phyloP scores from a whole-genome alignment of 2,888 invertebrate genomes.

The Drepanosiphum platanoidis region DNA sequence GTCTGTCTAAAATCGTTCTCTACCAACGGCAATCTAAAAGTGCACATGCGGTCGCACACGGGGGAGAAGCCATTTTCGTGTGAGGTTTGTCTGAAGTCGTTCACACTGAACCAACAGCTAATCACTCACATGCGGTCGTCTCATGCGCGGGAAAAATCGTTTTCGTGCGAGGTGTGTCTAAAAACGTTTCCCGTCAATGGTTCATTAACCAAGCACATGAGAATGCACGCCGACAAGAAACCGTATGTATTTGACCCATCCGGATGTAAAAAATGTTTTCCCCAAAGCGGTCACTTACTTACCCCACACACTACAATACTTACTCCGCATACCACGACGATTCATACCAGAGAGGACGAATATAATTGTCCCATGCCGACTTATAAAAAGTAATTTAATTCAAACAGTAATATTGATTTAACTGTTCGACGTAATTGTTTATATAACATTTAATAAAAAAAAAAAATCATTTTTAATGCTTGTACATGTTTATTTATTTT shows the following conservation, averaged over 20 bases:
- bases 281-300: conserved; percentile 30
- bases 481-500: conserved; percentile 31
- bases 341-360: neutral
- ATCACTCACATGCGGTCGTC: conserved; percentile 32
- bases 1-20: conserved; percentile 30
- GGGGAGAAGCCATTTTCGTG: conserved; percentile 31
- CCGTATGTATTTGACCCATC: conserved; percentile 16
- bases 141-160: conserved; percentile 5
- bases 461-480: conserved; percentile 23
- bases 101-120: conserved; percentile 26
- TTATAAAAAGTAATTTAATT: conserved; percentile 16
- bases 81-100: conserved; percentile 26
- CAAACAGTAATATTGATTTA: conserved; percentile 22
- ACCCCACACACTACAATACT: neutral
- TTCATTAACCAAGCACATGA: conserved; percentile 33
- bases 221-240: conserved; percentile 19
- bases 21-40: conserved; percentile 33
- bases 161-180: conserved; percentile 29
- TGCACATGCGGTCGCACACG: conserved; percentile 25
- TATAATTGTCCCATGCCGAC: conserved; percentile 16
- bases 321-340: neutral
- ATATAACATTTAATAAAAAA: conserved; percentile 1
- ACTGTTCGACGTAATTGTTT: conserved; percentile 25
- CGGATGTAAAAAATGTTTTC: conserved; percentile 31
- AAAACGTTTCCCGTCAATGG: conserved; percentile 32